phyloP scores from a whole-genome alignment of 1,140 invertebrate genomes.

The Mesaphorura yosii region DNA sequence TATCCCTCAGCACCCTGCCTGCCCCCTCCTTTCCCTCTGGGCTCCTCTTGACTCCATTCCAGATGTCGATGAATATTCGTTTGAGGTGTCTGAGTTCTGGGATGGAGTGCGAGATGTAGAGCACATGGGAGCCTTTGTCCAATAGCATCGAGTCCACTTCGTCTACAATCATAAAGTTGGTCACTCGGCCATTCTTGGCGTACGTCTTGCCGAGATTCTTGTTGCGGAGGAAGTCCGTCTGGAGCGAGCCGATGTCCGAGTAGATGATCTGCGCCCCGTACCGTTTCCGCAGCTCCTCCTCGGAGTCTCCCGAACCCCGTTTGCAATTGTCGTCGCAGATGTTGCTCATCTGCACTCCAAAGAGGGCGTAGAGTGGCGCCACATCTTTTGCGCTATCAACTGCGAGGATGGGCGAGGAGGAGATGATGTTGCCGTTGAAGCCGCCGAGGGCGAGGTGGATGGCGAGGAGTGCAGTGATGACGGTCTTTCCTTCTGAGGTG shows the following conservation, averaged over 20 bases:
- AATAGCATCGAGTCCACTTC: slow-evolving; percentile 23
- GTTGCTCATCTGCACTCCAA: slow-evolving; percentile 9
- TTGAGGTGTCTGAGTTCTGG: slow-evolving; percentile 5
- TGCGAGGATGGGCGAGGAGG: slow-evolving; percentile 16
- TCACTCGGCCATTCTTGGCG: neutral
- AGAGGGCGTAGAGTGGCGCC: slow-evolving; percentile 6
- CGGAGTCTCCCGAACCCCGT: too few species aligned
- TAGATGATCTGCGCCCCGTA: slow-evolving; percentile 14
- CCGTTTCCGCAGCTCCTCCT: neutral
- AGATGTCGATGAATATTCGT: slow-evolving; percentile 12
- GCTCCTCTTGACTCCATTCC: too few species aligned
- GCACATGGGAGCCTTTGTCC: slow-evolving; percentile 18
- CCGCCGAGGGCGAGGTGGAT: slow-evolving; percentile 6
- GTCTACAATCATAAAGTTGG: slow-evolving; percentile 14
- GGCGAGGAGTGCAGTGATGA: slow-evolving; percentile 10
- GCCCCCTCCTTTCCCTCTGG: too few species aligned
- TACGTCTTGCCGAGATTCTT: slow-evolving; percentile 1
- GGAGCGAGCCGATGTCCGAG: slow-evolving; percentile 8
- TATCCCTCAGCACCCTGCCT: too few species aligned
- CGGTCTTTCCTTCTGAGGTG: slow-evolving; percentile 22
- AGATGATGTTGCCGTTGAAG: slow-evolving; percentile 13
- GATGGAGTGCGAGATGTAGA: slow-evolving; percentile 14
- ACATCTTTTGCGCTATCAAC: neutral
- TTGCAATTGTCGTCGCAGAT: slow-evolving; percentile 4
- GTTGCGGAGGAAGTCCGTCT: slow-evolving; percentile 10